Conservation (phyloP, 2,797 vertebrate genomes). For the Caiman crocodilus region DNA sequence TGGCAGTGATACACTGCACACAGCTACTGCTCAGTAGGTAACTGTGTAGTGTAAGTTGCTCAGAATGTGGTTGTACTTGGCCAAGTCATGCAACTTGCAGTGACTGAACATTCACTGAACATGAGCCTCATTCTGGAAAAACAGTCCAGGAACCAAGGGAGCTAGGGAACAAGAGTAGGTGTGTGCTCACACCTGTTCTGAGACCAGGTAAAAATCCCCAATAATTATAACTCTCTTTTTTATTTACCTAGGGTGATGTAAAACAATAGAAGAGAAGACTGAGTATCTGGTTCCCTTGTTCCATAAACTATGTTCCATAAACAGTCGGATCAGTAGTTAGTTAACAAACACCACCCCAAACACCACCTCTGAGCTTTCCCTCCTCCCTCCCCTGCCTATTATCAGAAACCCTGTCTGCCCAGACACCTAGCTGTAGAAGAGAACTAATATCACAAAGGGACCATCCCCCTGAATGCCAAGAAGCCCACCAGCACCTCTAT, state of each 20-base stretch:
- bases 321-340: background rate
- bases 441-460: background rate
- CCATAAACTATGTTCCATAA: conserved; percentile 3
- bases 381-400: background rate
- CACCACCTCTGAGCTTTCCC: background rate
- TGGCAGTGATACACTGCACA: background rate
- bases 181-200: accelerated
- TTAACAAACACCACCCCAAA: background rate
- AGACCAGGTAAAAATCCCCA: accelerated
- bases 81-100: background rate
- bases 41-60: background rate
- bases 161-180: accelerated
- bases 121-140: accelerated
- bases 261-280: background rate
- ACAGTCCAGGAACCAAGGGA: accelerated
- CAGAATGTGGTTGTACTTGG: background rate
- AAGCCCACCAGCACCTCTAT: background rate
- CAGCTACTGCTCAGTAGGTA: background rate
- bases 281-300: background rate
- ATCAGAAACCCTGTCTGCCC: background rate
- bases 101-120: background rate
- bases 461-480: background rate
- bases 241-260: background rate
- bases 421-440: background rate
- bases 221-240: accelerated